A percentile compares a stretch with the other conserved stretches of the same genome.
phyloP scores from a whole-genome alignment of 2,113 vertebrate species.

The Crotalus viridis region DNA sequence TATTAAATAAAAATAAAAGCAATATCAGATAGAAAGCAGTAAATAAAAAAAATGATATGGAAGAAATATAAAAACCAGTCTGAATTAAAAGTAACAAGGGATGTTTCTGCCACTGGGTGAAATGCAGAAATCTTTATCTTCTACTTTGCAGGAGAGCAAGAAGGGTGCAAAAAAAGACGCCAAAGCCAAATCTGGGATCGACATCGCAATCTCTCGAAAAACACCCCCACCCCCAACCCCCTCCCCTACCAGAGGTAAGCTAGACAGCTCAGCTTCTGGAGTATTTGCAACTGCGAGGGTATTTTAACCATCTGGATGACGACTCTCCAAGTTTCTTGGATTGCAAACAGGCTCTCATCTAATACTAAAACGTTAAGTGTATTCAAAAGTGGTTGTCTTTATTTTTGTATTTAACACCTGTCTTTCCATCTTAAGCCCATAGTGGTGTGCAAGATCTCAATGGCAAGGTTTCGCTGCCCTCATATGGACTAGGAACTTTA shows the following conservation, averaged over 20 bases:
- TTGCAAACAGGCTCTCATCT: background rate
- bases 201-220: conserved; percentile 31
- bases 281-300: no score
- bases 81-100: background rate
- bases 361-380: background rate
- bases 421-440: background rate
- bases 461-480: background rate
- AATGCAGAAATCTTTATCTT: conserved; percentile 24
- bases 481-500: background rate
- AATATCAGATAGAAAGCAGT: background rate
- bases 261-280: background rate
- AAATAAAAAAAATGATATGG: background rate
- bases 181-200: conserved; percentile 54
- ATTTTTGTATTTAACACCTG: background rate
- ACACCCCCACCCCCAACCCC: background rate
- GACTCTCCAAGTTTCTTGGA: background rate
- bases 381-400: background rate
- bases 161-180: conserved; percentile 68
- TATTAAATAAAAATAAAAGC: background rate
- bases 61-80: background rate
- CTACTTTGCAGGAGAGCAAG: conserved; percentile 59
- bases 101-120: background rate
- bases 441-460: background rate
- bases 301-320: background rate
- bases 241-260: conserved; percentile 60